A percentile compares a stretch with the other conserved stretches of the same genome.
Conservation (phyloP, 2,113 vertebrate species). For the Pithys albifrons region DNA sequence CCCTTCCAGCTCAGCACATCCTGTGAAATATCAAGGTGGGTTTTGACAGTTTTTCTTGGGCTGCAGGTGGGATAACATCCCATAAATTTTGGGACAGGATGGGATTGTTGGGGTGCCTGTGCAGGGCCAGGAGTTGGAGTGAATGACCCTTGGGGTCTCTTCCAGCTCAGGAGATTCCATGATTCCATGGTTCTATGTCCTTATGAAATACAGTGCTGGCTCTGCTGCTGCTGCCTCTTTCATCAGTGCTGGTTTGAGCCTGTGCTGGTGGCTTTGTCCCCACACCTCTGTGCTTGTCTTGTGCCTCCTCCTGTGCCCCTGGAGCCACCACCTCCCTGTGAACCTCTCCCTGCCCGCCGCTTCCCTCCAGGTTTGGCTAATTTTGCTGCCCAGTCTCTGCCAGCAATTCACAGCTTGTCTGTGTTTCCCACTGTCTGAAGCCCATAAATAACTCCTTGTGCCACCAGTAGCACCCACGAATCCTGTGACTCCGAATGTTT, state of each 20-base stretch:
- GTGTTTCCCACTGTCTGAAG: neutral
- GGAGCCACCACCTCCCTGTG: neutral
- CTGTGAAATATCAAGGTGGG: no score
- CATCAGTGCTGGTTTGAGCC: neutral
- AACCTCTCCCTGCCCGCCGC: neutral
- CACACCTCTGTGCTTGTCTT: neutral
- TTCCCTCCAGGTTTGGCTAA: neutral
- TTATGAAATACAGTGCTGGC: neutral
- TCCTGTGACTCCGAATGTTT: slow-evolving; percentile 27
- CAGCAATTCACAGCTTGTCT: slow-evolving; percentile 23
- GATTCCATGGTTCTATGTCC: neutral
- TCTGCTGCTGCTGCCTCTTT: neutral
- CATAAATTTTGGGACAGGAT: no score
- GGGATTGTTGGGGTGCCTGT: no score
- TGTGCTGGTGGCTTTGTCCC: neutral
- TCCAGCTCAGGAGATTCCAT: neutral
- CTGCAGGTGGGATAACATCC: no score
- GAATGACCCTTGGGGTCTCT: neutral
- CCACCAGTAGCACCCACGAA: neutral
- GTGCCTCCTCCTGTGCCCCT: neutral
- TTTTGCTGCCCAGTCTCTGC: neutral
- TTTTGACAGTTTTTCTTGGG: no score
- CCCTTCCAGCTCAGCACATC: neutral
- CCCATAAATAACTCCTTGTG: slow-evolving; percentile 23
- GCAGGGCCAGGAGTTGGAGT: neutral